These are phyloP conservation scores for Rousettus madagascariensis DNA, from an alignment of 2,797 vertebrate species.

Conservation along the genomic window DNA sequence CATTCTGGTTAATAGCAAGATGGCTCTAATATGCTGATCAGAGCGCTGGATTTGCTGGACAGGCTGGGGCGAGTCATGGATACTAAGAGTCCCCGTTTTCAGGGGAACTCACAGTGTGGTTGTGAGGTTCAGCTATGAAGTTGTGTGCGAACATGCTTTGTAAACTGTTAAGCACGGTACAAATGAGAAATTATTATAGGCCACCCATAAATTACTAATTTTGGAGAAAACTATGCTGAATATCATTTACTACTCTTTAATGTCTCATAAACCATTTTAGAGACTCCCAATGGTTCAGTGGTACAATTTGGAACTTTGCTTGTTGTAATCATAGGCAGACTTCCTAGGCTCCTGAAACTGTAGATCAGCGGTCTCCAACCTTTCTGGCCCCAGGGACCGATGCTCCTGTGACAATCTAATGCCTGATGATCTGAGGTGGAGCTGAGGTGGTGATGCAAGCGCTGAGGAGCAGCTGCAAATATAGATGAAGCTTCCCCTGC, in stretches of 20 bases:
- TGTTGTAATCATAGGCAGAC: neutral
- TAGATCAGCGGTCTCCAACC: too few species aligned
- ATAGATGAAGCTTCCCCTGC: too few species aligned
- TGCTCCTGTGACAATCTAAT: too few species aligned
- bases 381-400: too few species aligned
- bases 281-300: neutral
- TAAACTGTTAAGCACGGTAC: neutral
- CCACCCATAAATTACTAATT: neutral
- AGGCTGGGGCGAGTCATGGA: neutral
- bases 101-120: too few species aligned
- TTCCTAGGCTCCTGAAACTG: neutral
- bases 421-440: too few species aligned
- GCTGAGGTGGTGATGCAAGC: too few species aligned
- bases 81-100: neutral
- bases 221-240: neutral
- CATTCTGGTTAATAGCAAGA: neutral
- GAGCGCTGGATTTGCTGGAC: neutral
- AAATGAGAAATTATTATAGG: neutral
- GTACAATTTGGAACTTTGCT: neutral
- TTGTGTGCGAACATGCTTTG: neutral
- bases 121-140: neutral
- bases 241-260: neutral
- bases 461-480: too few species aligned
- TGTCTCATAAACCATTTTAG: neutral
- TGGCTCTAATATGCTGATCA: neutral